Conservation (phyloP, 2,113 vertebrate genomes). For the Sceloporus undulatus region DNA sequence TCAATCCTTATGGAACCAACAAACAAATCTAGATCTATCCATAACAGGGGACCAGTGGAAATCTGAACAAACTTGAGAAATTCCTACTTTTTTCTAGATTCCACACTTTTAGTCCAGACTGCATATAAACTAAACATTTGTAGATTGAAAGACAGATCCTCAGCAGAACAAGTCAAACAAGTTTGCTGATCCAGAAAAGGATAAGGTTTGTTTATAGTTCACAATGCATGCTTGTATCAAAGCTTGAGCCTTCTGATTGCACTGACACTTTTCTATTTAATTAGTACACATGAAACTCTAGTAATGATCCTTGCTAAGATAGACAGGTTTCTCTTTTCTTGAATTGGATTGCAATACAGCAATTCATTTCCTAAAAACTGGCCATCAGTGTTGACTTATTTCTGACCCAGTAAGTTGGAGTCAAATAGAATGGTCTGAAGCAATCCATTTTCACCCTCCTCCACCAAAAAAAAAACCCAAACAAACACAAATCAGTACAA, state of each 20-base stretch:
- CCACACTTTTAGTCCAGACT: background rate
- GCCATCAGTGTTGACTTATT: too few relatives aligned
- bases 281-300: too few relatives aligned
- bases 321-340: too few relatives aligned
- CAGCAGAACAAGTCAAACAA: background rate
- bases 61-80: background rate
- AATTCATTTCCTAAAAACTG: too few relatives aligned
- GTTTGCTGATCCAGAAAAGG: background rate
- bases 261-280: background rate
- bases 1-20: background rate
- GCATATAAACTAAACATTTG: background rate
- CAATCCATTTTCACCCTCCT: too few relatives aligned
- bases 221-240: background rate
- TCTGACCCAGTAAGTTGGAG: too few relatives aligned
- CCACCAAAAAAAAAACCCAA: too few relatives aligned
- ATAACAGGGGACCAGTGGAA: background rate
- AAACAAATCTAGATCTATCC: background rate
- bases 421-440: too few relatives aligned
- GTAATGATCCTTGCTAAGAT: too few relatives aligned
- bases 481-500: too few relatives aligned
- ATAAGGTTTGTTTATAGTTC: background rate
- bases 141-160: background rate
- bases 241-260: too few relatives aligned
- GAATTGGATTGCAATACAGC: too few relatives aligned
- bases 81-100: background rate